These are phyloP conservation scores for Benthosema pterotum DNA, from an alignment of 2,797 vertebrate species.

Conservation along the genomic window DNA sequence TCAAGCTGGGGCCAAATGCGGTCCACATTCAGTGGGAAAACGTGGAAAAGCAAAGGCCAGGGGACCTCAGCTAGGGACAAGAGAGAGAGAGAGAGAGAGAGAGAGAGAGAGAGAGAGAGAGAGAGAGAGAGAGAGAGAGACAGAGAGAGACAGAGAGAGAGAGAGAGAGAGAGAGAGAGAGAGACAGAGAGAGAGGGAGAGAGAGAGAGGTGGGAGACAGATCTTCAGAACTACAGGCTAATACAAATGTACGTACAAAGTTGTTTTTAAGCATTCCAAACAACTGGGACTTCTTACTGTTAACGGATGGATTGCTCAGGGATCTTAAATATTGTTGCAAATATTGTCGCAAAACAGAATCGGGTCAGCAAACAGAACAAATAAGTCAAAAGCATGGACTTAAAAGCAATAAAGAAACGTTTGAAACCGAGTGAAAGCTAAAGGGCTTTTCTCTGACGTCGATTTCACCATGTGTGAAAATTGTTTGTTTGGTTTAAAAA, in stretches of 20 bases:
- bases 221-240: too few relatives aligned
- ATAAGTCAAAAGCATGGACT: too few relatives aligned
- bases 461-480: not conserved
- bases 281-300: conserved; percentile 34
- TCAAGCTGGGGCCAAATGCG: conserved; percentile 55
- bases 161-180: not conserved
- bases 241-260: too few relatives aligned
- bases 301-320: conserved; percentile 34
- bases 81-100: conserved; percentile 32
- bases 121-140: conserved; percentile 29
- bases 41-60: conserved; percentile 54
- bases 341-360: too few relatives aligned
- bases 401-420: too few relatives aligned
- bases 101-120: conserved; percentile 31
- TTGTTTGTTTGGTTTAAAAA: not conserved
- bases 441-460: not conserved
- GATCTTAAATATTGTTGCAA: conserved; percentile 22
- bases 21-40: conserved; percentile 66
- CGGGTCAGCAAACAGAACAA: too few relatives aligned
- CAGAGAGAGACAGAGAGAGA: not conserved
- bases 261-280: conserved; percentile 31
- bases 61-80: conserved; percentile 57
- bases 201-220: not conserved
- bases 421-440: conserved; percentile 4
- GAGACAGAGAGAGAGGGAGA: too few relatives aligned